These are phyloP conservation scores for Mormyrus proboscirostris DNA, from an alignment of 2,797 vertebrate genomes.

Conservation along the genomic window DNA sequence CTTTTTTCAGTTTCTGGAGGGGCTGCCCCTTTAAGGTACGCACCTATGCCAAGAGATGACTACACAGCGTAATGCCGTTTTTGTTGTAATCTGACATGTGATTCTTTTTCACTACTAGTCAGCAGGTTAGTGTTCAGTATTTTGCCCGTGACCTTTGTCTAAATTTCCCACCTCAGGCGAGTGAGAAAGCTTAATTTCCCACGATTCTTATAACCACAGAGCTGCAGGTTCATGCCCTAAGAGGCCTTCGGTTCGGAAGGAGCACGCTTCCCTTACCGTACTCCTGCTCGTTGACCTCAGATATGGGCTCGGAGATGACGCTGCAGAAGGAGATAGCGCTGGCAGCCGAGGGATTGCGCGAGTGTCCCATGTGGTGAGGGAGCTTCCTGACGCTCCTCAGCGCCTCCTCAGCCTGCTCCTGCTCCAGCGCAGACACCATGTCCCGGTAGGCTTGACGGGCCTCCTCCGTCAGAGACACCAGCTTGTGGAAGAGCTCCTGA, in stretches of 20 bases:
- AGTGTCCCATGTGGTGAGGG: constrained; percentile 92
- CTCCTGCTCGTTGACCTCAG: constrained; percentile 96
- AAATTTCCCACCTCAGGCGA: background rate
- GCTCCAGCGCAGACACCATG: constrained; percentile 94
- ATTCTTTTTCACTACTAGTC: background rate
- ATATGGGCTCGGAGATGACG: constrained; percentile 97
- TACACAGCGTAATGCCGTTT: background rate
- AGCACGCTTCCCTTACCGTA: constrained; percentile 67
- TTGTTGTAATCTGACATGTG: background rate
- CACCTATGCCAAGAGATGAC: background rate
- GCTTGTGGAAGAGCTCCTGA: constrained; percentile 81
- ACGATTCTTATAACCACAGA: background rate
- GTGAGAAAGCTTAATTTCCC: background rate
- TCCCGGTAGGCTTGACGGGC: constrained; percentile 92
- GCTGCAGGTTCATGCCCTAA: background rate
- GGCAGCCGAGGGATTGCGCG: constrained; percentile 90
- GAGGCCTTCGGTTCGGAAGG: background rate
- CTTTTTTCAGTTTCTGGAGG: too few relatives aligned
- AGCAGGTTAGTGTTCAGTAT: background rate
- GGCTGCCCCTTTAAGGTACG: too few relatives aligned
- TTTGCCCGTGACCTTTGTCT: background rate
- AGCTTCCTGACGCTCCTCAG: constrained; percentile 87
- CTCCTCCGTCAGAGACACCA: constrained; percentile 92
- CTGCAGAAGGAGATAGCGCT: constrained; percentile 97
- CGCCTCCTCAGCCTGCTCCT: constrained; percentile 92